Conservation (phyloP, 2,113 vertebrate genomes). For the Panthera leo region DNA sequence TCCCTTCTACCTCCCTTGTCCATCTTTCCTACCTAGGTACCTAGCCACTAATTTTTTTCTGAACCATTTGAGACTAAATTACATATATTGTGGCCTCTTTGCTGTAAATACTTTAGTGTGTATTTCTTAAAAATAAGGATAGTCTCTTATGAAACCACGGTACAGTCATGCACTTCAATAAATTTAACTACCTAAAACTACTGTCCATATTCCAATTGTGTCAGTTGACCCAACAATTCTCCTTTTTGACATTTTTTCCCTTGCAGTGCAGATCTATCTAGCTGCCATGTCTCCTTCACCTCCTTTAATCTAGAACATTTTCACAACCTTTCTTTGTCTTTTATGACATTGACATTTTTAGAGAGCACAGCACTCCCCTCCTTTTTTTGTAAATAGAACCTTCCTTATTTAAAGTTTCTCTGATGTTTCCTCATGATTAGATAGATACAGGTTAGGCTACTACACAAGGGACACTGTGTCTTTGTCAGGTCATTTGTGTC, state of each 20-base stretch:
- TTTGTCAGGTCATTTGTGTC: neutral
- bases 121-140: neutral
- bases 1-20: neutral
- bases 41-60: neutral
- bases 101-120: neutral
- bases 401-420: conserved; percentile 9
- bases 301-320: neutral
- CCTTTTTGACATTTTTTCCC: neutral
- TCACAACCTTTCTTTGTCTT: neutral
- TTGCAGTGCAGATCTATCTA: neutral
- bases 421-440: neutral
- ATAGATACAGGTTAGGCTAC: neutral
- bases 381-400: neutral
- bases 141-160: neutral
- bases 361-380: neutral
- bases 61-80: neutral
- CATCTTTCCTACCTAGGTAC: neutral
- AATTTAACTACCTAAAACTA: neutral
- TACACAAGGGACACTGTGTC: neutral
- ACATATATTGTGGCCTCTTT: neutral
- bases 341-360: neutral
- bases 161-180: neutral
- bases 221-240: neutral
- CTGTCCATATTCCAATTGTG: neutral
- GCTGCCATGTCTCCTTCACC: neutral